A percentile compares a stretch with the other conserved stretches of the same genome.
phyloP scores from a whole-genome alignment of 1,140 invertebrate species.

The Drosophila pectinifera region DNA sequence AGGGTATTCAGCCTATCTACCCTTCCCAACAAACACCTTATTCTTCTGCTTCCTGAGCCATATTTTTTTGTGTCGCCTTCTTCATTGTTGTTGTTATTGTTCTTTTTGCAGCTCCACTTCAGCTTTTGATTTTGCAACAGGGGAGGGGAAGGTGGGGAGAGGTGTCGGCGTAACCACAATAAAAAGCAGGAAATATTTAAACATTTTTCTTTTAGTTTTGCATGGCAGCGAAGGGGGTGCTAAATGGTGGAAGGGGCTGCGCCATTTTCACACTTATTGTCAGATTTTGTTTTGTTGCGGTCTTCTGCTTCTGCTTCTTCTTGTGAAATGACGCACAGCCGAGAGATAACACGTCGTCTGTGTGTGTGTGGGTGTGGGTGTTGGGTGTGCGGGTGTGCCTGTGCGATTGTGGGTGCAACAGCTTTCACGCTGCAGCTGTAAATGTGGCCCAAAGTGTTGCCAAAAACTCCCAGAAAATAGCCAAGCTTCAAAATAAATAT shows the following conservation, averaged over 20 bases:
- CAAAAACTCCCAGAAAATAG: constrained; percentile 1
- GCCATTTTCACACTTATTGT: constrained; percentile 82
- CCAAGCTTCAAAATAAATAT: neutral
- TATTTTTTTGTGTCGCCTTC: constrained; percentile 31
- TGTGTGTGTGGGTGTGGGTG: constrained; percentile 6
- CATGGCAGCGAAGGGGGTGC: constrained; percentile 42
- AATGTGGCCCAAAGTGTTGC: constrained; percentile 41
- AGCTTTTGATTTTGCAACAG: constrained; percentile 52
- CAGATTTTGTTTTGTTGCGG: constrained; percentile 79
- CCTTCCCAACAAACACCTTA: neutral
- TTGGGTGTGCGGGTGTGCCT: neutral
- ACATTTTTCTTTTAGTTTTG: constrained; percentile 84
- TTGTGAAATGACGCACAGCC: constrained; percentile 82
- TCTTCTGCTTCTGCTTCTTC: constrained; percentile 28
- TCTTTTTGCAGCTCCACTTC: constrained; percentile 24
- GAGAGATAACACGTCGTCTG: constrained; percentile 72
- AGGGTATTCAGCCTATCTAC: neutral
- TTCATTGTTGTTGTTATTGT: constrained; percentile 37
- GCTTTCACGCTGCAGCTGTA: constrained; percentile 65
- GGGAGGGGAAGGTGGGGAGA: neutral
- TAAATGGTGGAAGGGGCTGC: constrained; percentile 25
- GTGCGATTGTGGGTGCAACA: constrained; percentile 49
- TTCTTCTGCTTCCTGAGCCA: constrained; percentile 19
- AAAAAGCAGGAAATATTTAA: constrained; percentile 85
- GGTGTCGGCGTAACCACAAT: constrained; percentile 66